Percentiles rank a stretch among this genome's conserved stretches.
phyloP scores from a whole-genome alignment of 2,888 invertebrate genomes.

The Agrochola macilenta region DNA sequence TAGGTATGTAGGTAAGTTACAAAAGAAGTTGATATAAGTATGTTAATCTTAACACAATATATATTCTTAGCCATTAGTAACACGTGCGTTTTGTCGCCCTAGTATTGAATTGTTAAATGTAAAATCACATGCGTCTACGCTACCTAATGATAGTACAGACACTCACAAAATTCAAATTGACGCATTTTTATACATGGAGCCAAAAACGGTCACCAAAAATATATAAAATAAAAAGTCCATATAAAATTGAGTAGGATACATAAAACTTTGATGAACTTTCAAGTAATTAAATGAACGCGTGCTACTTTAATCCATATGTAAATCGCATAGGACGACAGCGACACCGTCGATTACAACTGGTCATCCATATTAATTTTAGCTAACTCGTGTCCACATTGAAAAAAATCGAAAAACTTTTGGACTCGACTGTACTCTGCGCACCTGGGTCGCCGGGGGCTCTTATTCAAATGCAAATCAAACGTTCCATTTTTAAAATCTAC shows the following conservation, averaged over 20 bases:
- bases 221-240: not conserved
- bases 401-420: slow-evolving; percentile 81
- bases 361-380: slow-evolving; percentile 83
- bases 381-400: slow-evolving; percentile 69
- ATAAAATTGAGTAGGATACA: slow-evolving; percentile 6
- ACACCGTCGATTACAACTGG: slow-evolving; percentile 80
- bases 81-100: slow-evolving; percentile 79
- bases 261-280: slow-evolving; percentile 52
- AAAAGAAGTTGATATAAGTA: slow-evolving; percentile 29
- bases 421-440: slow-evolving; percentile 86
- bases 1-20: slow-evolving; percentile 4
- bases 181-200: not conserved
- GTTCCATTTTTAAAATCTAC: slow-evolving; percentile 91
- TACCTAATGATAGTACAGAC: slow-evolving; percentile 81
- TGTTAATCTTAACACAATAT: slow-evolving; percentile 47
- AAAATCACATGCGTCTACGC: slow-evolving; percentile 79
- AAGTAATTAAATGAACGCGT: slow-evolving; percentile 59
- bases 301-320: slow-evolving; percentile 75
- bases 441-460: slow-evolving; percentile 90
- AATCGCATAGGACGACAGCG: slow-evolving; percentile 73
- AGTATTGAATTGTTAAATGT: slow-evolving; percentile 76
- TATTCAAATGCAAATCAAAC: slow-evolving; percentile 91
- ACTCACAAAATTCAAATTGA: slow-evolving; percentile 55
- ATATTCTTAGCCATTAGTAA: slow-evolving; percentile 61
- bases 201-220: not conserved